These are phyloP conservation scores for Sarcophaga peregrina DNA, from an alignment of 1,140 invertebrate species.

Conservation along the genomic window DNA sequence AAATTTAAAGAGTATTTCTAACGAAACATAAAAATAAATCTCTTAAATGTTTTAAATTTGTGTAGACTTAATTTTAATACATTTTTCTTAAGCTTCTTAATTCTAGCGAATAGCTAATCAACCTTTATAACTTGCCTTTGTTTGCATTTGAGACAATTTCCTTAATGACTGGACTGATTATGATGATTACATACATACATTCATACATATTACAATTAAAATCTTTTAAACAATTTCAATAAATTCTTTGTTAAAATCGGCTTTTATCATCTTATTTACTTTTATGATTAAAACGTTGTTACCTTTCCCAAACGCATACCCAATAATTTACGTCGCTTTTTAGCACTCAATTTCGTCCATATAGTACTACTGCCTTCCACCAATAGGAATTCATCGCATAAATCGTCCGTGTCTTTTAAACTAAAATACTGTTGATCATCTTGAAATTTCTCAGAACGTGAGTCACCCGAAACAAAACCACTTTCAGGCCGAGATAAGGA, in stretches of 20 bases:
- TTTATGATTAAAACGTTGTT: slow-evolving; percentile 69
- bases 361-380: slow-evolving; percentile 71
- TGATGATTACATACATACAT: background rate
- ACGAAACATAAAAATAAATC: no score
- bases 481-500: slow-evolving; percentile 77
- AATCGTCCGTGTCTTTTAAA: slow-evolving; percentile 66
- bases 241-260: background rate
- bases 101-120: background rate
- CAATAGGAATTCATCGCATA: slow-evolving; percentile 69
- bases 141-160: background rate
- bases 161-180: background rate
- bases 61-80: no score
- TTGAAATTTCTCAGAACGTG: slow-evolving; percentile 64
- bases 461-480: slow-evolving; percentile 76
- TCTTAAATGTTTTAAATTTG: no score
- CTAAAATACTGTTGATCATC: slow-evolving; percentile 59
- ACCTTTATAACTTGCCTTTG: background rate
- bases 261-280: background rate
- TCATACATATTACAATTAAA: background rate
- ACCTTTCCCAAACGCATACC: slow-evolving; percentile 75
- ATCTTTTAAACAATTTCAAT: background rate
- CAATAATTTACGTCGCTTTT: slow-evolving; percentile 74
- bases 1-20: no score
- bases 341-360: slow-evolving; percentile 73
- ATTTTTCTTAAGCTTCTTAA: no score